phyloP scores from a whole-genome alignment of 1,140 invertebrate species.

The Drosophila ficusphila region DNA sequence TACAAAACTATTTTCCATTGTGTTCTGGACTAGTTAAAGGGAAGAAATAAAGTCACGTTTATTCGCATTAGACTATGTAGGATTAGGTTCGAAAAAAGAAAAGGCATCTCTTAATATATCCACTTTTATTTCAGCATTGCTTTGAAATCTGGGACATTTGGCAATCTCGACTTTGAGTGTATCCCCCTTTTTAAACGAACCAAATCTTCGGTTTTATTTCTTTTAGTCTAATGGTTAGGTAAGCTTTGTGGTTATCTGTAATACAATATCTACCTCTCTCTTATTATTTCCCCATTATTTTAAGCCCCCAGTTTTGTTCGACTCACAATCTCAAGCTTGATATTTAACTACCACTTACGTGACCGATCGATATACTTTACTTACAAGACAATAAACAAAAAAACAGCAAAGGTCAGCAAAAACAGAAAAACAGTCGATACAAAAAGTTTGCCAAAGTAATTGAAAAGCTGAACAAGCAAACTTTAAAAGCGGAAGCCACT shows the following conservation, averaged over 20 bases:
- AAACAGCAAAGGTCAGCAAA: constrained; percentile 41
- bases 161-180: neutral
- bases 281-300: neutral
- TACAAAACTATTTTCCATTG: constrained; percentile 14
- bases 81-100: neutral
- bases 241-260: constrained; percentile 1
- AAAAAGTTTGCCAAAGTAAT: constrained; percentile 46
- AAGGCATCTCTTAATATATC: neutral
- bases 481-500: constrained; percentile 45
- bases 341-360: constrained; percentile 41
- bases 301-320: constrained; percentile 1
- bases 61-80: neutral
- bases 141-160: too few relatives aligned
- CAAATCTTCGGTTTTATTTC: neutral
- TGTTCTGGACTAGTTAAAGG: constrained; percentile 1
- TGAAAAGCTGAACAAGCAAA: constrained; percentile 41
- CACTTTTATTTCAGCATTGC: neutral
- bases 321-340: constrained; percentile 15
- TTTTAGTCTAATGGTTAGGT: neutral
- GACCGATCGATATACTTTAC: constrained; percentile 26
- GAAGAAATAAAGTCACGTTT: constrained; percentile 10
- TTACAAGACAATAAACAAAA: constrained; percentile 14
- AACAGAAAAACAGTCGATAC: neutral
- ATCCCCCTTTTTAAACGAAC: neutral
- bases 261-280: constrained; percentile 1